Evolutionary conservation across 2,797 vertebrate genomes (phyloP).

Genomic region (Takifugu rubripes): DNA sequence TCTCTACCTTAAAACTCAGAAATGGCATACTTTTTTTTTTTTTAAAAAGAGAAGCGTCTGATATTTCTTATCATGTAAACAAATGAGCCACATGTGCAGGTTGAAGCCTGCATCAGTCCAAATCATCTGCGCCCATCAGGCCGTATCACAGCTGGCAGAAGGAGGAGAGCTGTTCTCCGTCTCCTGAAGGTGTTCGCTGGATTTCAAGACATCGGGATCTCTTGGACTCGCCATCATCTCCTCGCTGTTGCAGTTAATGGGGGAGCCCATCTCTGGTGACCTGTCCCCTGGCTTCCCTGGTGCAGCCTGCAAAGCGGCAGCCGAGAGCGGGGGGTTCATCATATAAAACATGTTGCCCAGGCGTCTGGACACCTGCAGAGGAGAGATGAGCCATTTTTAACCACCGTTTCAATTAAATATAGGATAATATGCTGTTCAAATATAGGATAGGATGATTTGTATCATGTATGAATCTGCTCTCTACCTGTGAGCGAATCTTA

Average conservation of each 20-base stretch:
- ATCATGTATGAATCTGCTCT: not conserved
- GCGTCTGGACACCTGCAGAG: conserved; percentile 83
- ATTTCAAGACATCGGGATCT: conserved; percentile 78
- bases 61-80: conserved; percentile 30
- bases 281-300: conserved; percentile 79
- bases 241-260: conserved; percentile 80
- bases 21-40: too few species aligned
- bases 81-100: conserved; percentile 4
- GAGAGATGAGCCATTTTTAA: not conserved
- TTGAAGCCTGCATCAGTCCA: conserved; percentile 10
- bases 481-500: conserved; percentile 93
- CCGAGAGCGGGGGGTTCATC: conserved; percentile 81
- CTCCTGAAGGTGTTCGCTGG: conserved; percentile 66
- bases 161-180: conserved; percentile 71
- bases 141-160: conserved; percentile 62
- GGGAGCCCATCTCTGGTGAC: conserved; percentile 77
- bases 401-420: not conserved
- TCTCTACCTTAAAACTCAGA: too few species aligned
- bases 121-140: conserved; percentile 33
- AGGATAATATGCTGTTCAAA: not conserved
- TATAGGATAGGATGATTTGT: not conserved
- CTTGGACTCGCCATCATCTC: conserved; percentile 79
- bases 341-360: conserved; percentile 84
- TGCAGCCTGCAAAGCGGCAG: conserved; percentile 67
- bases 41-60: too few species aligned